Base-by-base conservation (phyloP, 2,797 vertebrate genomes). In the Hapalemur alaotrensis region DNA sequence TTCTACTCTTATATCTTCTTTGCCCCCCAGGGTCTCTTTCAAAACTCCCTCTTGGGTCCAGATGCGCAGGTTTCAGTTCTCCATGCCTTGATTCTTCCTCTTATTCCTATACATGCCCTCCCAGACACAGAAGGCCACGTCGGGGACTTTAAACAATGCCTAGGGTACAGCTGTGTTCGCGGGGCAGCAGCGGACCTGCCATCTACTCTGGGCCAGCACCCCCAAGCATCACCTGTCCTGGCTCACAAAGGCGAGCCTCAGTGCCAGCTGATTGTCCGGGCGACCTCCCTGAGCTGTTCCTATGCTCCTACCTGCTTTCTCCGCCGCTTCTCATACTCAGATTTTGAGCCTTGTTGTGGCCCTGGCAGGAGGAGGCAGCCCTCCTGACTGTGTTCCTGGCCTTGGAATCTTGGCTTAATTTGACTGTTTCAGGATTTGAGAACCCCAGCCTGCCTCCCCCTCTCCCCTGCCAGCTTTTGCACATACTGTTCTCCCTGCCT, bases 331-430 rank as follows among this genome's bases (percentile, higher is more conserved):
- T 93, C 46, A 10, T 0, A 1, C 52, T 90, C 43, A 15, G 38
- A 43, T 59, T 79, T 78, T 78, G 41, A 69, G 57, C 35, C 48
- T 61, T 79, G 30, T 30, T 67, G 30, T 35, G 28, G 35, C 50
- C 35, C 59, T 0, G 0, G 35, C 28, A 23, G 28, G 30, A 85
- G 82, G 81, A 85, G 87, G 30, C 57, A 25, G 52, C 38, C 17
- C 69, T 80, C 43, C 23, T 46, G 70, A 35, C 25, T 89, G 35
- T 88, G 48, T 41, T 82, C 30, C 38, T 75, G 54, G 32, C 12
- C 17, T 22, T 63, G 54, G 72, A 84, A 78, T 4, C 76, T 89
- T 59, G 76, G 72, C 67, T 81, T 88, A 46, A 75, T 67, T 69
- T 87, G 30, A 67, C 38, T 20, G 0, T 75, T 70, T 41, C 35